These are phyloP conservation scores for Bimastos eiseni DNA, from an alignment of 2,888 invertebrate genomes.

Conservation along the genomic window DNA sequence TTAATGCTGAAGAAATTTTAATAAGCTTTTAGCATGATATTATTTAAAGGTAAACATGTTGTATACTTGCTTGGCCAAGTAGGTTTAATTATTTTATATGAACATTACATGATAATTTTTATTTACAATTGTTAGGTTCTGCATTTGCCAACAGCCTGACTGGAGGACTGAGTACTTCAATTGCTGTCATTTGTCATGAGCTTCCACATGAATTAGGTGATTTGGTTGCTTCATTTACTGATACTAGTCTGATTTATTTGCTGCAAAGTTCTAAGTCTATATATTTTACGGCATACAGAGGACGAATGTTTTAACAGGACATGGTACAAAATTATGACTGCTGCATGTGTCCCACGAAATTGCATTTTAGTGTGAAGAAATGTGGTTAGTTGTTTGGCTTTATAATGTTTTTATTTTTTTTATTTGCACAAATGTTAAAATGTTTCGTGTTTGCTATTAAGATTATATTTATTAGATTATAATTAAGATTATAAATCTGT, in stretches of 20 bases:
- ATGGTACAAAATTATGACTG: no score
- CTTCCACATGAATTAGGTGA: conserved; percentile 85
- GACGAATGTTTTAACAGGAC: no score
- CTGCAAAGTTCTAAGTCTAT: not conserved
- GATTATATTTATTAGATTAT: no score
- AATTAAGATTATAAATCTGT: no score
- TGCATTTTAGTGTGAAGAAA: not conserved
- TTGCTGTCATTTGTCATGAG: conserved; percentile 92
- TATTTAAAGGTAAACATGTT: no score
- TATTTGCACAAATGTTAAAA: not conserved
- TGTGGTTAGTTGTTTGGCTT: not conserved
- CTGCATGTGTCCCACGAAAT: no score
- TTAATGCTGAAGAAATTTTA: no score
- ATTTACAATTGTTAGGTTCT: conserved; percentile 65
- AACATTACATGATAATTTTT: not conserved
- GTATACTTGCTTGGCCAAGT: not conserved
- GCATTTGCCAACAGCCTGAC: conserved; percentile 84
- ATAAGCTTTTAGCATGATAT: no score
- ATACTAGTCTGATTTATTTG: not conserved
- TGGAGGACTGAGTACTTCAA: conserved; percentile 86
- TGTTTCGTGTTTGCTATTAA: not conserved
- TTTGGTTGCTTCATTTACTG: conserved; percentile 44
- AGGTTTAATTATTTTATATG: not conserved
- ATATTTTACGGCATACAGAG: not conserved
- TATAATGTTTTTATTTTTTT: not conserved